Evolutionary conservation across 2,797 vertebrate species (phyloP).

Genomic region (Labroides dimidiatus): DNA sequence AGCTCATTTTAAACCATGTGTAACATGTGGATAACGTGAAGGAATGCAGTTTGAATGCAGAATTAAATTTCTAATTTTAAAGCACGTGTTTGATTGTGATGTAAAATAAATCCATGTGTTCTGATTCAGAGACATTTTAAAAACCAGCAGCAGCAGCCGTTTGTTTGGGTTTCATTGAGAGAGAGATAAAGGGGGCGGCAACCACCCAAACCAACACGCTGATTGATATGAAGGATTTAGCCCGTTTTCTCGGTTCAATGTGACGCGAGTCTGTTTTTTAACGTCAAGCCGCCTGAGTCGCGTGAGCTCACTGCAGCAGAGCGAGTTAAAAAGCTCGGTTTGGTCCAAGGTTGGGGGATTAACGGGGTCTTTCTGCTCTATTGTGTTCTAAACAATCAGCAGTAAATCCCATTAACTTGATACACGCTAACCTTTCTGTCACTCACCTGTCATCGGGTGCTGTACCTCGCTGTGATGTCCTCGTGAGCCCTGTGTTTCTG

Average conservation of each 20-base stretch:
- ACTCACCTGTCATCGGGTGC: background rate
- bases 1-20: too few species aligned
- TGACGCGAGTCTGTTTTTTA: too few species aligned
- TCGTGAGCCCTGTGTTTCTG: background rate
- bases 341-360: background rate
- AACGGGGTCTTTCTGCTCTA: background rate
- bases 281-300: background rate
- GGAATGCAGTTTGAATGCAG: too few species aligned
- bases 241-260: background rate
- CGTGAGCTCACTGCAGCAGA: background rate
- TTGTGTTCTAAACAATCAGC: background rate
- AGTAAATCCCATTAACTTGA: fast-evolving
- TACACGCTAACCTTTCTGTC: slow-evolving; percentile 23
- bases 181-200: background rate
- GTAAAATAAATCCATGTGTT: too few species aligned
- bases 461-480: background rate
- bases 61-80: too few species aligned
- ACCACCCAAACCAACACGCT: background rate
- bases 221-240: background rate
- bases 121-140: too few species aligned
- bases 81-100: too few species aligned
- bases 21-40: too few species aligned
- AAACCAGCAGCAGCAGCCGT: background rate
- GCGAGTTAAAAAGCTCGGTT: background rate
- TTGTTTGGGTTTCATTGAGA: background rate